These are phyloP conservation scores for Megaceryle torquata DNA, from an alignment of 2,113 vertebrate species.

Conservation along the genomic window DNA sequence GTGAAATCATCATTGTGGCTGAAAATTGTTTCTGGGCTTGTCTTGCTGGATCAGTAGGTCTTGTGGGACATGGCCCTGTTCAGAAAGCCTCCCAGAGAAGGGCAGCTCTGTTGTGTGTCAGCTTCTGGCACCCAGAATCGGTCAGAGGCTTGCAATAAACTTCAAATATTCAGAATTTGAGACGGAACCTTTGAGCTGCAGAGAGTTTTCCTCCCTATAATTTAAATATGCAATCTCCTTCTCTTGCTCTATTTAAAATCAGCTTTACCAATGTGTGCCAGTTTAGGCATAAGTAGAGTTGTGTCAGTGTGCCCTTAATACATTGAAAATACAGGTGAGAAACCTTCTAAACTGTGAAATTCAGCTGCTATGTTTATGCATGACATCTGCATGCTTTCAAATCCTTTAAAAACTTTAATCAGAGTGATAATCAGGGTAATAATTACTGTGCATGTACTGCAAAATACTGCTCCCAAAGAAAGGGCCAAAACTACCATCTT, in stretches of 20 bases:
- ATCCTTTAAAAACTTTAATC: neutral
- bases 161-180: neutral
- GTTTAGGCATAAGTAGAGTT: neutral
- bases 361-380: neutral
- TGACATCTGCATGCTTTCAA: conserved; percentile 45
- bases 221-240: neutral
- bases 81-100: neutral
- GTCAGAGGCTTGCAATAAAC: neutral
- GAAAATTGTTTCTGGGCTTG: neutral
- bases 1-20: neutral
- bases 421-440: conserved; percentile 9
- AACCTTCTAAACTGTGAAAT: neutral
- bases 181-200: conserved; percentile 21
- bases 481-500: neutral
- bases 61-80: neutral
- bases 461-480: conserved; percentile 10
- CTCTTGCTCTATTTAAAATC: neutral
- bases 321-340: conserved; percentile 11
- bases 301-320: neutral
- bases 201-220: conserved; percentile 20
- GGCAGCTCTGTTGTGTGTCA: neutral
- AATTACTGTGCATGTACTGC: conserved; percentile 18
- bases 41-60: conserved; percentile 10
- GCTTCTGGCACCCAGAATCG: neutral
- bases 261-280: neutral